Base-by-base conservation (phyloP, 1,140 invertebrate genomes). In the Cheumatopsyche charites region DNA sequence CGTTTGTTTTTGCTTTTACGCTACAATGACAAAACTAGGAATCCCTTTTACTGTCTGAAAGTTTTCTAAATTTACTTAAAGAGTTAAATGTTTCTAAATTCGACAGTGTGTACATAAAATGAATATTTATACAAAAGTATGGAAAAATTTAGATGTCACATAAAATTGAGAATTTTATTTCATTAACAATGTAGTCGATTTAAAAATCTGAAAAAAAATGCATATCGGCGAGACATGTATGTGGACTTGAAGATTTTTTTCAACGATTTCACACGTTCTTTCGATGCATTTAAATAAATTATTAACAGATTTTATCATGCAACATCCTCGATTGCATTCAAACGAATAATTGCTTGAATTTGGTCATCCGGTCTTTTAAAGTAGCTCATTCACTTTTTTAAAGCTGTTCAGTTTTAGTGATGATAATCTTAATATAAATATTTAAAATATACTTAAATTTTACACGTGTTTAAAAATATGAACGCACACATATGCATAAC, bases 11-110 rank as follows among this genome's bases (percentile, higher is more conserved):
- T 42, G 62, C 29, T 43, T 63, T 19, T 25, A 63, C 29, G 36
- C 13, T 47, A 41, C 43, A 42, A 66, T 42, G 17, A 45, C 63
- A 66, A 58, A 47, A 66, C 63, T 66, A 47, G 63, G 21, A 66
- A 66, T 45, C 47, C 63, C 63, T 66, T 66, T 66, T 47, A 66
- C 36, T n/a, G 2, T 13, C 13, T 13, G 11, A 13, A 47, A 47
- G 19, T 26, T 19, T 19, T 9, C 55, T 58, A 58, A 58, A 58
- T 58, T 58, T 58, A 58, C 2, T 47, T 13, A n/a, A 47, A 47
- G 23, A 58, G 29, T 36, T 36, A 4, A n/a, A 36, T 9, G 29
- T 36, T 4, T 36, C 29, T 3, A 36, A 36, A n/a, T n/a, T n/a
- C n/a, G n/a, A n/a, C n/a, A n/a, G n/a, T n/a, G n/a, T n/a, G n/a